A percentile compares a stretch with the other conserved stretches of the same genome.
phyloP scores from a whole-genome alignment of 2,888 invertebrate species.

The Tenthredo amoena region DNA sequence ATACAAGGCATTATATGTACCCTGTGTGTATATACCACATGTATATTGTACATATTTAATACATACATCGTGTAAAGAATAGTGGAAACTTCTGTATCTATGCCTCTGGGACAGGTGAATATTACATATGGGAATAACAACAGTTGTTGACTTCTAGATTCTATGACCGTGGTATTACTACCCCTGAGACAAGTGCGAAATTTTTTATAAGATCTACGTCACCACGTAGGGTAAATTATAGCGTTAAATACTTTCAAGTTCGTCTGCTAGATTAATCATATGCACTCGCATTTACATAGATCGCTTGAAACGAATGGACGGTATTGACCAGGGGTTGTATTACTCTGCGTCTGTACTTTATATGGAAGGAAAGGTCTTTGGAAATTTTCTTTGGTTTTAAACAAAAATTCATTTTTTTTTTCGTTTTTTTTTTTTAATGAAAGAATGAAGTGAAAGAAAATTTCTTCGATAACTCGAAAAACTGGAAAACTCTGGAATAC shows the following conservation, averaged over 20 bases:
- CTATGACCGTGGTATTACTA: conserved; percentile 9
- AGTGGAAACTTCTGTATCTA: neutral
- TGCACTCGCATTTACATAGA: neutral
- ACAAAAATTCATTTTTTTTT: no score
- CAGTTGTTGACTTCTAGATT: conserved; percentile 27
- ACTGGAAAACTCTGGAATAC: no score
- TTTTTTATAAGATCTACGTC: neutral
- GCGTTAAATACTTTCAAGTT: neutral
- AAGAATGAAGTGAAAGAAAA: no score
- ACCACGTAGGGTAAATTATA: neutral
- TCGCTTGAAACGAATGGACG: neutral
- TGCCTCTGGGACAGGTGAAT: conserved; percentile 10
- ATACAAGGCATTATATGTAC: neutral
- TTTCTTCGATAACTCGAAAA: no score
- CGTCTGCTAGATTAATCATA: neutral
- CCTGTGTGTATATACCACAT: neutral
- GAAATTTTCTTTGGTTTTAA: no score
- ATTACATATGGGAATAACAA: conserved; percentile 44
- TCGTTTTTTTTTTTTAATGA: no score
- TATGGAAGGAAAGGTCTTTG: no score
- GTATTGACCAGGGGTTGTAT: neutral
- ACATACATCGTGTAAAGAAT: neutral
- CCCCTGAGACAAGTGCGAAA: conserved; percentile 21
- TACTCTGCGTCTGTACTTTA: neutral
- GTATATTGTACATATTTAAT: neutral